Conservation (phyloP, 2,113 vertebrate genomes). For the Lepus timidus region DNA sequence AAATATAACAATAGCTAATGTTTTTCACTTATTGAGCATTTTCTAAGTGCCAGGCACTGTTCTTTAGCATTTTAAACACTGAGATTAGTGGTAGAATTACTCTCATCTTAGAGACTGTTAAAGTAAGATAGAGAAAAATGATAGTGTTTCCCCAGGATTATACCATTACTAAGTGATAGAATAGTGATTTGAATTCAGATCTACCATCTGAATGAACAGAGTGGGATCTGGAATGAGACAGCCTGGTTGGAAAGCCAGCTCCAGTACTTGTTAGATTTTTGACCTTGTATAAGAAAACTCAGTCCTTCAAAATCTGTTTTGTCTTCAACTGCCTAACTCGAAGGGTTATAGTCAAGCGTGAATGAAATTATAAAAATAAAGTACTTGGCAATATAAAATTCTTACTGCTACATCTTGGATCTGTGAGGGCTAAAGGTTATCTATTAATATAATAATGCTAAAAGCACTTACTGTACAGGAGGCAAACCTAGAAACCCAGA, state of each 20-base stretch:
- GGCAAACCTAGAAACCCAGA: neutral
- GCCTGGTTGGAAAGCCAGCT: neutral
- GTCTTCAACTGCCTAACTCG: neutral
- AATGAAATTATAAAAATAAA: slow-evolving; percentile 30
- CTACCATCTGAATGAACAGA: neutral
- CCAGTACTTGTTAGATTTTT: neutral
- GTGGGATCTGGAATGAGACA: neutral
- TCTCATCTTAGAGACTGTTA: neutral
- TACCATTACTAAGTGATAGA: neutral
- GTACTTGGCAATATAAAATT: neutral
- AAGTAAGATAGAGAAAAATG: slow-evolving; percentile 21
- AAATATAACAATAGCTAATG: slow-evolving; percentile 66
- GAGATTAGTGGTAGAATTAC: neutral
- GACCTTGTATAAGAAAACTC: neutral
- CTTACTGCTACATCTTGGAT: neutral
- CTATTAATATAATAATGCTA: neutral
- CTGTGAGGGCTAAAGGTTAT: neutral
- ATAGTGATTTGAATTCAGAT: neutral
- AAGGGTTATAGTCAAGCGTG: neutral
- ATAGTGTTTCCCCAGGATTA: neutral
- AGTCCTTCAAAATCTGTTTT: neutral
- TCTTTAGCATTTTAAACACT: slow-evolving; percentile 40
- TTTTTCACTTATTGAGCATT: slow-evolving; percentile 47
- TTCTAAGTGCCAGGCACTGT: slow-evolving; percentile 10
- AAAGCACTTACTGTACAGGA: neutral